Evolutionary conservation across 30 jellyfish, hydroid and myxozoan genomes (phyloP).

Genomic region (Aurelia coerulea): DNA sequence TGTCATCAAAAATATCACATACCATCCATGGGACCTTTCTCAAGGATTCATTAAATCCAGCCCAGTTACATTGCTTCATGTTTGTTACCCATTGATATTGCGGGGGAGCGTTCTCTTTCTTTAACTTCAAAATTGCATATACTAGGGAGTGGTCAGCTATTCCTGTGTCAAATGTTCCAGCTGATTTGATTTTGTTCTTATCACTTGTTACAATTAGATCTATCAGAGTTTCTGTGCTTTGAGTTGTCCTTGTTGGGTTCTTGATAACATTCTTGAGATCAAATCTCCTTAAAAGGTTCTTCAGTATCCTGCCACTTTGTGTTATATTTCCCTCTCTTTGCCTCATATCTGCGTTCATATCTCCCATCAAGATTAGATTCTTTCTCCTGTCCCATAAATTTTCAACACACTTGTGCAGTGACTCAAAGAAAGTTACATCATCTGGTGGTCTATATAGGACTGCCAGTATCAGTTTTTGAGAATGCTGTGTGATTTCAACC

Average conservation of each 20-base stretch:
- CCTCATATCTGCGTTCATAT: slow-evolving; percentile 5
- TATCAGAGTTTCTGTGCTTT: slow-evolving; percentile 16
- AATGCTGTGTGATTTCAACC: no score
- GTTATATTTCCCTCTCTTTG: slow-evolving; percentile 1
- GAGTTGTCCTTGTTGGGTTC: slow-evolving; percentile 9
- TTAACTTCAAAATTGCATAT: not conserved
- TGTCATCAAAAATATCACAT: no score
- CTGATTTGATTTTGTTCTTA: not conserved
- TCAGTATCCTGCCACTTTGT: not conserved
- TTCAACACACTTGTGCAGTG: not conserved
- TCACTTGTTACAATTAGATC: slow-evolving; percentile 4
- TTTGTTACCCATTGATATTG: no score
- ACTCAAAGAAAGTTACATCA: slow-evolving; percentile 1
- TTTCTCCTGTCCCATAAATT: slow-evolving; percentile 9
- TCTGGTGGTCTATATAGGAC: slow-evolving; percentile 10
- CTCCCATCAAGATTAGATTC: slow-evolving; percentile 14
- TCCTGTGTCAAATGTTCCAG: slow-evolving; percentile 10
- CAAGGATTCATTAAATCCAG: no score
- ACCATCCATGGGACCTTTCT: no score
- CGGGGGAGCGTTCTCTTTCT: no score
- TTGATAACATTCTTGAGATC: slow-evolving; percentile 16
- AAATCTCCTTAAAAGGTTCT: slow-evolving; percentile 8
- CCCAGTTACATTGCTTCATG: no score
- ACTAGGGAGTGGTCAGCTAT: slow-evolving; percentile 4
- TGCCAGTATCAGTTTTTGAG: no score